Base-by-base conservation (phyloP, 2,113 vertebrate species). In the Apaloderma vittatum region DNA sequence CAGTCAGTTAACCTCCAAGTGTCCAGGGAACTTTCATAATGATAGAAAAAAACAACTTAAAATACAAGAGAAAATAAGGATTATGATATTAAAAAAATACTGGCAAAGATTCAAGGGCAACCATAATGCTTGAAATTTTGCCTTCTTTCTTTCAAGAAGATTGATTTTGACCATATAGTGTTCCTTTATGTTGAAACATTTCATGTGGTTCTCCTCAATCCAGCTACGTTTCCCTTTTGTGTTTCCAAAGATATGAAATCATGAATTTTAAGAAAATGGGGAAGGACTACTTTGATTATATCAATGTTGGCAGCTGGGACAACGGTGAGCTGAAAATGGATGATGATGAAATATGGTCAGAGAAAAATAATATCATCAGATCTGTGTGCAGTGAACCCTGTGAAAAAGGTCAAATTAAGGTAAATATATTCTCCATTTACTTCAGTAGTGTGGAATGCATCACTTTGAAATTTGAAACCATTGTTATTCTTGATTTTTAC, bases 251-350 rank as follows among this genome's bases (percentile, higher is more conserved):
- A 96, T 99, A 99, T 83, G 99, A 99, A 98, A 99, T 99, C 74
- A 99, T 99, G 99, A 99, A 99, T 97, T 99, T 99, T 94, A 99
- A 99, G 97, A 99, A 99, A 98, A 99, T 99, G 99, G 99, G 99
- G 18, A 99, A 99, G 95, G 99, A 99, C 94, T 99, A 99, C 94
- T 99, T 99, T 80, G 99, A 99, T 97, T 99, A 99, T 94, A 99
- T 99, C 80, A 99, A 99, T 30, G 98, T 99, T 94, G 99, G 99
- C 78, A 99, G 99, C 86, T 99, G 99, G 99, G 99, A 99, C 97
- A 99, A 99, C 40, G 99, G 99, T 8, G 99, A 99, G 71, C 95
- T 99, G 94, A 99, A 99, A 98, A 99, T 99, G 97, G 98, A 99
- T 1, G 99, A 99, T 54, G 98, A 99, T 54, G 99, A 99, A 98